A percentile compares a stretch with the other conserved stretches of the same genome.
phyloP scores from a whole-genome alignment of 1,140 invertebrate genomes.

The Spodoptera litura region DNA sequence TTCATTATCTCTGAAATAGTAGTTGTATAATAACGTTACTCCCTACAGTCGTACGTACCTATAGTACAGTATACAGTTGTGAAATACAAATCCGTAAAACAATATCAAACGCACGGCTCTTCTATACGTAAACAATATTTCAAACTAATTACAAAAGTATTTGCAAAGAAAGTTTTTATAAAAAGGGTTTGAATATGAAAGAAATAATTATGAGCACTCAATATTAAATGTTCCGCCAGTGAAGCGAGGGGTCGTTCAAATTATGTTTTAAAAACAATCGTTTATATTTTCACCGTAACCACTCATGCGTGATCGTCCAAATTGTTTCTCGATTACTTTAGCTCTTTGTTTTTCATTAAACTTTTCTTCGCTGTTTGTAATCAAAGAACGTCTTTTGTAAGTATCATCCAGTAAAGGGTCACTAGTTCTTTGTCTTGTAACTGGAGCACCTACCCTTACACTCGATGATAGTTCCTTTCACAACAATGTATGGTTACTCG shows the following conservation, averaged over 20 bases:
- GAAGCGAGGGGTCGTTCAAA: slow-evolving; percentile 82
- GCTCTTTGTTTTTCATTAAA: slow-evolving; percentile 83
- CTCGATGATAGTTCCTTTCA: slow-evolving; percentile 15
- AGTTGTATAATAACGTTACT: too few relatives aligned
- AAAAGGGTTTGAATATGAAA: slow-evolving; percentile 83
- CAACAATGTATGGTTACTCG: not conserved
- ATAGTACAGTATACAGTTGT: too few relatives aligned
- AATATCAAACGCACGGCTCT: not conserved
- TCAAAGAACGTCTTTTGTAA: slow-evolving; percentile 54
- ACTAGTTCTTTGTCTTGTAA: slow-evolving; percentile 2
- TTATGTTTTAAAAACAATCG: slow-evolving; percentile 86
- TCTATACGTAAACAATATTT: slow-evolving; percentile 13
- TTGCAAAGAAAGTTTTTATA: slow-evolving; percentile 77
- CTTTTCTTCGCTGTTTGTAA: slow-evolving; percentile 69
- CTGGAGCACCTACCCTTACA: slow-evolving; percentile 7
- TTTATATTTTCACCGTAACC: slow-evolving; percentile 82
- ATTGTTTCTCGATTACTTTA: slow-evolving; percentile 85
- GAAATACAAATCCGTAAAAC: too few relatives aligned
- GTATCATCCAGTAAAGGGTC: slow-evolving; percentile 30
- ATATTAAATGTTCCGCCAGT: slow-evolving; percentile 85
- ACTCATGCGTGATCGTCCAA: slow-evolving; percentile 83
- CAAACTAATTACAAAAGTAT: slow-evolving; percentile 68
- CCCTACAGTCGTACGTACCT: too few relatives aligned
- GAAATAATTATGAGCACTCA: slow-evolving; percentile 85
- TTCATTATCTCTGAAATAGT: too few relatives aligned